Base-by-base conservation (phyloP, 2,113 vertebrate species). In the Silurus asotus region DNA sequence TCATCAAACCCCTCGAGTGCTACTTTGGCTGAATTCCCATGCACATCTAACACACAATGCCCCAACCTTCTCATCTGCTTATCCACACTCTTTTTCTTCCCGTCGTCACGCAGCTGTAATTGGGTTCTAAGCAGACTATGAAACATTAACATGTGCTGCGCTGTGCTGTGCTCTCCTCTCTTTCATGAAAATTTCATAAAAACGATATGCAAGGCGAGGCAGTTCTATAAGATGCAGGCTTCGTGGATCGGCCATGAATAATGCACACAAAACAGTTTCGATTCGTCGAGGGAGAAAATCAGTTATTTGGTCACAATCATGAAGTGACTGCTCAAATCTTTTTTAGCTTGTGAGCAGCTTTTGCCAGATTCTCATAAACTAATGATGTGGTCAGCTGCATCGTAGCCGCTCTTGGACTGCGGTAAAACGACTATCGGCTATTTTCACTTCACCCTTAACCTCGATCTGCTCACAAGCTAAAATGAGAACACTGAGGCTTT, bases 141-240 rank as follows among this genome's bases (percentile, higher is more conserved):
- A 95, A 94, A 94, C 92, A 93, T 93, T 93, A 70, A 94, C 90
- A 90, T 70, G 81, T 90, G 92, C 91, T 91, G 90, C 70, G 81
- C 53, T 91, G 90, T 65, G 81, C 53, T 90, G 91, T 90, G 89
- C 74, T 84, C 84, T 92, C 84, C 87, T 69, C 80, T 82, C 91
- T 37, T 90, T 92, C 89, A 94, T 95, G 88, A 94, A 94, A 93
- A 92, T 94, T 94, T 95, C 81, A 95, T 93, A 88, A 90, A 37
- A 87, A 89, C 86, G 87, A 87, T 90, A 87, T 91, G 91, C 92
- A 92, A 91, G 91, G 91, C 83, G 78, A 62, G 88, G 90, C 91
- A 25, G 89, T 91, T 90, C 90, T 88, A 87, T 75, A 48, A 89
- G 87, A 86, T 86, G 81, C 83, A 15, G 82, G 76, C 62, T 85